Evolutionary conservation across 1,140 invertebrate genomes (phyloP).

Genomic region (Chlorops oryzae): DNA sequence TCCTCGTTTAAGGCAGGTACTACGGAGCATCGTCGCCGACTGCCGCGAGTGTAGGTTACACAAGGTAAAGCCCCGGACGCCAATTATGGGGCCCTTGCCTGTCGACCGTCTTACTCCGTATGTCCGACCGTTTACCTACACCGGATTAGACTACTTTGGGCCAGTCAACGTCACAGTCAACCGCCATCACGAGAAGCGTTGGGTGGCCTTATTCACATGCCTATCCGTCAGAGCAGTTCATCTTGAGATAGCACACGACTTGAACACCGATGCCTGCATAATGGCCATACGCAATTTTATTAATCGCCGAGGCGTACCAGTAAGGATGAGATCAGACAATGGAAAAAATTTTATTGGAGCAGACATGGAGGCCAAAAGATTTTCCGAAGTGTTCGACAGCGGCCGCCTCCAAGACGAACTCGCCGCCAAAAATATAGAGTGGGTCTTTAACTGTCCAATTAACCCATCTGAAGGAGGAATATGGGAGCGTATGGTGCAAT

Average conservation of each 20-base stretch:
- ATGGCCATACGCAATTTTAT: slow-evolving; percentile 19
- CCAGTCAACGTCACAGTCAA: slow-evolving; percentile 16
- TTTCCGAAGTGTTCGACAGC: neutral
- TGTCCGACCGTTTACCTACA: slow-evolving; percentile 10
- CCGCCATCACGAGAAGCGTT: slow-evolving; percentile 21
- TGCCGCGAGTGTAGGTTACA: neutral
- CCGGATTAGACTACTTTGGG: slow-evolving; percentile 10
- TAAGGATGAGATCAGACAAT: slow-evolving; percentile 35
- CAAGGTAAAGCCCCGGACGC: slow-evolving; percentile 7
- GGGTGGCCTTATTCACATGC: slow-evolving; percentile 23
- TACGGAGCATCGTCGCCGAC: neutral
- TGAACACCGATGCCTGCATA: slow-evolving; percentile 14
- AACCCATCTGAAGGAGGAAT: slow-evolving; percentile 26
- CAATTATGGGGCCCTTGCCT: slow-evolving; percentile 4
- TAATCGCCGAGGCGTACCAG: slow-evolving; percentile 22
- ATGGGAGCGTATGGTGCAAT: slow-evolving; percentile 22
- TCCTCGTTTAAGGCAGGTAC: neutral
- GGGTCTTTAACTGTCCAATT: slow-evolving; percentile 30
- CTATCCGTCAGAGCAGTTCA: slow-evolving; percentile 18
- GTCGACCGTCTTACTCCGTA: slow-evolving; percentile 1
- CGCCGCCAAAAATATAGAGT: slow-evolving; percentile 11
- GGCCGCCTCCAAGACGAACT: neutral
- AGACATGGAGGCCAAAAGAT: slow-evolving; percentile 20
- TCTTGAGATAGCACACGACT: slow-evolving; percentile 15
- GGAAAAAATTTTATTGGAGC: slow-evolving; percentile 42